phyloP scores from a whole-genome alignment of 2,888 invertebrate genomes.

The Melitaea athalia region DNA sequence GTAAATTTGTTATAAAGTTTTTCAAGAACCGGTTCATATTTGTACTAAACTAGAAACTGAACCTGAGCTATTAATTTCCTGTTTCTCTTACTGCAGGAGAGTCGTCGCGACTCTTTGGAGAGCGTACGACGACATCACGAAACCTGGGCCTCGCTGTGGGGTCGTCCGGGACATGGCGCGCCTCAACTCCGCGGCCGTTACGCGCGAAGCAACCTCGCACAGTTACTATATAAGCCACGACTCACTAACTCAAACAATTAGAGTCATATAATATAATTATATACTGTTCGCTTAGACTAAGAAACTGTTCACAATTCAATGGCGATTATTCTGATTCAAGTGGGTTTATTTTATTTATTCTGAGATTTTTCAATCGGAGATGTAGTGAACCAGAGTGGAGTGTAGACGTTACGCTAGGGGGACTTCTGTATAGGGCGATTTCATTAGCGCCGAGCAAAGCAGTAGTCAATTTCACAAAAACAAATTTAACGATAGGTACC shows the following conservation, averaged over 20 bases:
- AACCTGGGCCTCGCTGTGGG: constrained; percentile 90
- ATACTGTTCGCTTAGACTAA: neutral
- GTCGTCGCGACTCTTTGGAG: constrained; percentile 84
- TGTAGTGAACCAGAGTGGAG: no score
- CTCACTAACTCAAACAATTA: constrained; percentile 37
- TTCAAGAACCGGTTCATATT: no score
- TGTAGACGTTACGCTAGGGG: no score
- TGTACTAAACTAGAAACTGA: neutral
- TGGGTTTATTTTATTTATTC: no score
- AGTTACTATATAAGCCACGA: constrained; percentile 63
- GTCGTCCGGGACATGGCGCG: constrained; percentile 87
- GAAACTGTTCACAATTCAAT: neutral
- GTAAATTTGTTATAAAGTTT: no score
- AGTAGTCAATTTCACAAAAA: no score
- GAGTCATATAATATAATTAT: neutral
- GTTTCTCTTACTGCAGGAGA: constrained; percentile 70
- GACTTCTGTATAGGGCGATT: no score
- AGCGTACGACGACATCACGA: constrained; percentile 86
- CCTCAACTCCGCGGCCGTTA: constrained; percentile 76
- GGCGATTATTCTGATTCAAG: no score
- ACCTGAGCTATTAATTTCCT: neutral
- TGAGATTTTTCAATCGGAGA: no score
- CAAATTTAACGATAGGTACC: no score
- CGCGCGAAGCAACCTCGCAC: constrained; percentile 69
- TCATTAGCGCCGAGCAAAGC: no score